These are phyloP conservation scores for Schizaphis graminum DNA, from an alignment of 2,888 invertebrate genomes.

Conservation along the genomic window DNA sequence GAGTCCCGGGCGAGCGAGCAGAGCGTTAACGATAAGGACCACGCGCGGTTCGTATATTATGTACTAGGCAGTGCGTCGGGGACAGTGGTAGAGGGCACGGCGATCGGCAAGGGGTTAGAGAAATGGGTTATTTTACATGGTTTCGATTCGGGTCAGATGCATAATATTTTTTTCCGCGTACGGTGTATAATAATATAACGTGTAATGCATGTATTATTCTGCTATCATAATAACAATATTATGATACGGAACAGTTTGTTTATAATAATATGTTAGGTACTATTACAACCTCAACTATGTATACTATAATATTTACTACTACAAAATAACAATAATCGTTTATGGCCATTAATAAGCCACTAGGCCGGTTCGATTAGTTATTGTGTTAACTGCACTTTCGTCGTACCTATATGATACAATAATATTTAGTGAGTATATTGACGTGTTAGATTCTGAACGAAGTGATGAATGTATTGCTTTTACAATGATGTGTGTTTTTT, in stretches of 20 bases:
- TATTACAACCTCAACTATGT: background rate
- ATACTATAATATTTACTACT: background rate
- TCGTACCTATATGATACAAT: background rate
- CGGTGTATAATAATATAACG: background rate
- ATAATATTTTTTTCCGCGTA: background rate
- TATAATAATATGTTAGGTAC: background rate
- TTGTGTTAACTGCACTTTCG: background rate
- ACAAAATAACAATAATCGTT: background rate
- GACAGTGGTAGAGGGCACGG: background rate
- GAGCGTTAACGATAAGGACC: constrained; percentile 9
- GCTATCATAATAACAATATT: background rate
- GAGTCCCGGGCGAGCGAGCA: background rate
- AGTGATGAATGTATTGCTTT: no score
- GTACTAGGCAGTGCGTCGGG: background rate
- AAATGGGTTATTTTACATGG: background rate
- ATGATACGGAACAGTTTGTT: background rate
- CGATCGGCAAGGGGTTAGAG: background rate
- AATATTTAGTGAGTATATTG: background rate
- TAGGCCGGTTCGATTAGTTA: constrained; percentile 24
- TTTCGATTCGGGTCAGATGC: constrained; percentile 17
- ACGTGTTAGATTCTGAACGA: no score
- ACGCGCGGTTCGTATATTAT: background rate
- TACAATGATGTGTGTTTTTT: no score
- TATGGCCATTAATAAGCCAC: constrained; percentile 29
- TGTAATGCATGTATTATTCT: background rate